Conservation (phyloP, 2,888 invertebrate species). For the Ennomos erosarius region DNA sequence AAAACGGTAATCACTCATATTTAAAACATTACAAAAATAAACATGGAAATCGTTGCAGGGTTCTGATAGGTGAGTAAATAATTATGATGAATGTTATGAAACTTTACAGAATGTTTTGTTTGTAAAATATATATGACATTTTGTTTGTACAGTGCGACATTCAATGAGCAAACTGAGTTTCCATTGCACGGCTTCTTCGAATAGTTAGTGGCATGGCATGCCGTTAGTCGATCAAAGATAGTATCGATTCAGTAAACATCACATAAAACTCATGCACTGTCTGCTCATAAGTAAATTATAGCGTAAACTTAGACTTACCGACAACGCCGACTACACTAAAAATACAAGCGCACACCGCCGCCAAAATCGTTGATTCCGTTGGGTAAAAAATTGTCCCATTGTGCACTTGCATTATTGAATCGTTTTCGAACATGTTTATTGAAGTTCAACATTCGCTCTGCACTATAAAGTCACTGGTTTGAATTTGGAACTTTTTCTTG, state of each 20-base stretch:
- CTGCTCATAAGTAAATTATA: constrained; percentile 9
- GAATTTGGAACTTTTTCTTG: constrained; percentile 33
- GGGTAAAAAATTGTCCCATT: constrained; percentile 85
- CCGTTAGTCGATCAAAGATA: constrained; percentile 41
- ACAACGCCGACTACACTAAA: constrained; percentile 92
- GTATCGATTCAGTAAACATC: constrained; percentile 56
- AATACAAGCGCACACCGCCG: constrained; percentile 91
- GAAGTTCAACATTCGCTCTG: constrained; percentile 46
- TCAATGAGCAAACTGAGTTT: constrained; percentile 57
- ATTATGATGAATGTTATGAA: constrained; percentile 30
- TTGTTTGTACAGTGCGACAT: constrained; percentile 52
- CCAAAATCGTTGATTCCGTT: constrained; percentile 90
- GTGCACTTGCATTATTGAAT: constrained; percentile 60
- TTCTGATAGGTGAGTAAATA: constrained; percentile 5
- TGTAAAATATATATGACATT: constrained; percentile 55
- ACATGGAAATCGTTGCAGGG: neutral
- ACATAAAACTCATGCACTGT: constrained; percentile 45
- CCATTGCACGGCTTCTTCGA: constrained; percentile 61
- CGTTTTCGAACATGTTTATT: constrained; percentile 44
- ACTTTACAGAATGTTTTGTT: constrained; percentile 51
- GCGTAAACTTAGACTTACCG: constrained; percentile 86
- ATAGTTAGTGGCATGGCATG: constrained; percentile 44
- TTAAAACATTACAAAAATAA: neutral
- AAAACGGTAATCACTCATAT: neutral
- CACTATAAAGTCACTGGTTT: constrained; percentile 52